Percentiles rank a stretch among this genome's conserved stretches.
These are phyloP conservation scores for Apus apus DNA, from an alignment of 2,113 vertebrate species.

Conservation along the genomic window DNA sequence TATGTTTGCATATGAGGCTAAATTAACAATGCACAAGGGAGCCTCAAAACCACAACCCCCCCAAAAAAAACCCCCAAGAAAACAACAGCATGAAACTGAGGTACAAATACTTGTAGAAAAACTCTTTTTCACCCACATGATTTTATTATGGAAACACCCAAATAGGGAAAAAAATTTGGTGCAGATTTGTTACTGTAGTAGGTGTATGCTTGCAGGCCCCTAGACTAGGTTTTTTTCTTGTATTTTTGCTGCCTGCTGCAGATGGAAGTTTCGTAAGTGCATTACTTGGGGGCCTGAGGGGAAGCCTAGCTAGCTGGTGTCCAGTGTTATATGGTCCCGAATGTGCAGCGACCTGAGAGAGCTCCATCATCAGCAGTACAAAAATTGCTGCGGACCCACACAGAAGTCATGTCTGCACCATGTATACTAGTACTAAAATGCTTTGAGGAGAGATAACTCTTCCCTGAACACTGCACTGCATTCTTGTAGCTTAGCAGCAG, in stretches of 20 bases:
- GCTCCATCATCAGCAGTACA: not conserved
- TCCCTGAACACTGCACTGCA: not conserved
- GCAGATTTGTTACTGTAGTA: not conserved
- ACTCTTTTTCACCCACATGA: not conserved
- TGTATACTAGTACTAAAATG: not conserved
- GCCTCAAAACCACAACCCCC: not conserved
- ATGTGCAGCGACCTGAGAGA: conserved; percentile 13
- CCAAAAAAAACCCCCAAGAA: not conserved
- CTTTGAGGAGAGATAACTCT: not conserved
- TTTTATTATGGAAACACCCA: not conserved
- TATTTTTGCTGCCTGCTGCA: not conserved
- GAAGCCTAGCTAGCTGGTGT: not conserved
- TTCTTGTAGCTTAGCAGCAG: conserved; percentile 1
- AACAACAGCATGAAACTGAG: not conserved
- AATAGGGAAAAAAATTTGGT: not conserved
- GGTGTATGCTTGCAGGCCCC: not conserved
- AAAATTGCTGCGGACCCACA: not conserved
- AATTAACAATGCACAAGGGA: not conserved
- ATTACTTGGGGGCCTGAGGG: conserved; percentile 2
- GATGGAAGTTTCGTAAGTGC: conserved; percentile 2
- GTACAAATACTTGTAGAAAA: not conserved
- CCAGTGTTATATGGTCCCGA: not conserved
- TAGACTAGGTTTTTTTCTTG: not conserved
- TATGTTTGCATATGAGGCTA: accelerated
- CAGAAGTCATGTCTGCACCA: not conserved